These are phyloP conservation scores for Plumapathes pennacea DNA, from an alignment of 92 coral and sea anemone genomes.

Conservation along the genomic window DNA sequence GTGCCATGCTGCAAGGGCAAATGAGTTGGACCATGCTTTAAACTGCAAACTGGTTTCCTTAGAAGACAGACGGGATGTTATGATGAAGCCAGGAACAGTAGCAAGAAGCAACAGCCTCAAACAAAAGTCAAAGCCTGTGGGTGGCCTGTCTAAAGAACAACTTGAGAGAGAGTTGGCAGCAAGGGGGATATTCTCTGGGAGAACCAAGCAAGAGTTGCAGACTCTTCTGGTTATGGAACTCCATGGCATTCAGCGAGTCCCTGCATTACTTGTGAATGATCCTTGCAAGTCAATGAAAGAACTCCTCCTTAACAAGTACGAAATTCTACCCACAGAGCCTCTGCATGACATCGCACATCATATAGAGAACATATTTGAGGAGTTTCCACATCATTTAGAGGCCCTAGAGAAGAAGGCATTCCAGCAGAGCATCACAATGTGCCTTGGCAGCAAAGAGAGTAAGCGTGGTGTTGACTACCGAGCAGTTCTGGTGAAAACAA, in stretches of 20 bases:
- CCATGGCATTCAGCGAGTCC: constrained; percentile 20
- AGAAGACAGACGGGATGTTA: constrained; percentile 27
- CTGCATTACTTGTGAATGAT: constrained; percentile 16
- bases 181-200: constrained; percentile 8
- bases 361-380: constrained; percentile 41
- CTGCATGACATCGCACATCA: constrained; percentile 56
- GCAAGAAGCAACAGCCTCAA: constrained; percentile 21
- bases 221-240: constrained; percentile 1
- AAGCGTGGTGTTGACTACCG: constrained; percentile 44
- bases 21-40: constrained; percentile 50
- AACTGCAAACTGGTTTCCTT: constrained; percentile 31
- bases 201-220: constrained; percentile 20
- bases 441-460: constrained; percentile 44
- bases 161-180: constrained; percentile 23
- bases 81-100: constrained; percentile 29
- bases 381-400: constrained; percentile 37
- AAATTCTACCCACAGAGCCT: constrained; percentile 52
- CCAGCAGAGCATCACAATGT: constrained; percentile 6
- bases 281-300: constrained; percentile 9
- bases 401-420: constrained; percentile 11
- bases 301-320: constrained; percentile 41
- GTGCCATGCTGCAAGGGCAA: constrained; percentile 21
- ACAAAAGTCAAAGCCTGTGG: constrained; percentile 35
- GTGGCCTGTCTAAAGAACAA: constrained; percentile 6
- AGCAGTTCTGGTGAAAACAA: constrained; percentile 34